Base-by-base conservation (phyloP, 1,140 invertebrate species). In the Zaprionus inermis region DNA sequence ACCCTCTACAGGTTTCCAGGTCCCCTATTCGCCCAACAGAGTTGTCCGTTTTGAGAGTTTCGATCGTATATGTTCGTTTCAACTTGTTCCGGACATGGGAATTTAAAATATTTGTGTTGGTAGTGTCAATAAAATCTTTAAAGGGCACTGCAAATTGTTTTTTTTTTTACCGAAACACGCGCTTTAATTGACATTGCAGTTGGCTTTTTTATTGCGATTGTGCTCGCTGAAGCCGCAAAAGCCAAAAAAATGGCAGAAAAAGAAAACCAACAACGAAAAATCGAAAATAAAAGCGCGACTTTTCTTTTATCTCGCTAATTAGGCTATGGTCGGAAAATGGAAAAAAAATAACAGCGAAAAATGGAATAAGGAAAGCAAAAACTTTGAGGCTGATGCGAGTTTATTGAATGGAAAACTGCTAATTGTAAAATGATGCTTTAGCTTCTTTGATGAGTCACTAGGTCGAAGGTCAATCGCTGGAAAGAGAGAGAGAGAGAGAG, bases 261-360 rank as follows among this genome's bases (percentile, higher is more conserved):
- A 28, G 24, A 28, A 28, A 28, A 28, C 3, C 24, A 28, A 28
- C 24, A 28, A 22, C 14, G 1, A 2, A 56, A 11, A 56, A 61
- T 65, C 32, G 41, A 64, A 78, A 68, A 69, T 58, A 65, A 38
- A 28, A 34, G n/a, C n/a, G 46, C 46, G 24, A 34, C n/a, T 63
- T 63, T 63, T 38, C n/a, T 49, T 22, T 52, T 20, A 46, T 34
- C 24, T n/a, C 68, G 57, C 57, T 78, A 78, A 79, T 79, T 79
- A 69, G 18, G 16, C 38, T 44, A 16, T 44, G 32, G 36, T 44
- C 36, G 20, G 54, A 28, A 28, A 28, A 28, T 28, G 24, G 3
- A 28, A 28, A 28, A 28, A 28, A 1, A 2, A 28, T 2, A 28
- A 2, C 24, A 28, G 3, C 22, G 24, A 14, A 20, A 28, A 68